Evolutionary conservation across 2,113 vertebrate genomes (phyloP), one percentile per base, ranked within the genome.

Genomic region (Antechinus flavipes): DNA sequence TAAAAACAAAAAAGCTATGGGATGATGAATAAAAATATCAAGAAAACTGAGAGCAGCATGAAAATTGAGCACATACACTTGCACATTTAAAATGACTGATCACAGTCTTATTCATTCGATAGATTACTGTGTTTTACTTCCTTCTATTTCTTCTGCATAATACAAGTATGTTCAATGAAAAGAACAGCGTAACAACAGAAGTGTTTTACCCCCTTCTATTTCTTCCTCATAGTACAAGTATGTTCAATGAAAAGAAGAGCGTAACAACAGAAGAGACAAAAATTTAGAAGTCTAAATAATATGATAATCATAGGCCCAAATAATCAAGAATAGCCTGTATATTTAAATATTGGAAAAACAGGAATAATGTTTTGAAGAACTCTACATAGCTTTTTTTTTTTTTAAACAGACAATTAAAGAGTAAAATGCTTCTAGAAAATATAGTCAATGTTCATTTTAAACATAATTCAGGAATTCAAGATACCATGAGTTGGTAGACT

Each of bases 271-370:
- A 42, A 93, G n/a, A 52, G 26, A 47, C 56, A 90, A 25, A 94
- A 53, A 23, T 50, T 58, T 2, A 96, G 53, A 25, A 90, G 25
- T 76, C 89, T 91, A 94, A n/a, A 50, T 76, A 76, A 92, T 54
- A 24, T 27, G 8, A 91, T 30, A 90, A 16, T 58, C 47, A 27
- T 55, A 35, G 9, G 8, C 1, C 46, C 46, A 90, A 49, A 19
- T 89, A 91, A 94, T 47, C 89, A 53, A 92, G 93, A 58, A 56
- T 61, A 95, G 30, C 16, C n/a, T 42, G 68, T 84, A 54, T 25
- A 56, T 53, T 93, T 95, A 91, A 95, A 93, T 93, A 52, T 0
- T 92, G 19, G 26, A 90, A 76, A 96, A 53, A 54, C 35, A 84
- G n/a, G n/a, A 35, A 84, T 42, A 42, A 35, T 16, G 22, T 84